Conservation (phyloP, 2,888 invertebrate species). For the Trissolcus japonicus region DNA sequence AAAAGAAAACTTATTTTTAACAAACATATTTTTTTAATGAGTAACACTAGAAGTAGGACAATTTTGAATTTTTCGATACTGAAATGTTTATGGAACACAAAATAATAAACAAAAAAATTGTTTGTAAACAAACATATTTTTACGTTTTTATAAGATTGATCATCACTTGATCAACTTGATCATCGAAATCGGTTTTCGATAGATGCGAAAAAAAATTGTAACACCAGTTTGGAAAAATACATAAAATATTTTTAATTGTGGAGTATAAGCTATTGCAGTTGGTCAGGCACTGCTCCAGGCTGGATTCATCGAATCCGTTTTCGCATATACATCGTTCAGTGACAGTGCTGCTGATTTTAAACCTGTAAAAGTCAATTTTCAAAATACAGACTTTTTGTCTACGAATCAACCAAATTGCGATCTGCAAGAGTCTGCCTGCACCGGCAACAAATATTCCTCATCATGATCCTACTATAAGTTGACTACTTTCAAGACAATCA, state of each 20-base stretch:
- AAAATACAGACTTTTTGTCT: conserved; percentile 72
- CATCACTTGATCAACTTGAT: too few species aligned
- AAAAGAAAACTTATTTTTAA: too few species aligned
- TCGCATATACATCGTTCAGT: conserved; percentile 74
- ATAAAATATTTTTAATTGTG: conserved; percentile 64
- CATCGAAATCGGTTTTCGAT: too few species aligned
- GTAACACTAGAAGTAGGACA: too few species aligned
- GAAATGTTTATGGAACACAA: too few species aligned
- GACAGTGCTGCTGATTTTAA: conserved; percentile 78
- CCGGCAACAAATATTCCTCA: conserved; percentile 80
- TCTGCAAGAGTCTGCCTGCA: conserved; percentile 82
- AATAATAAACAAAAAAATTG: too few species aligned
- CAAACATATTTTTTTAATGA: too few species aligned
- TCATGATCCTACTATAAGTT: conserved; percentile 76
- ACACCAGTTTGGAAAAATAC: background rate
- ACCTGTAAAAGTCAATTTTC: conserved; percentile 73
- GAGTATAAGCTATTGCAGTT: conserved; percentile 85
- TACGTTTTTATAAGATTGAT: too few species aligned
- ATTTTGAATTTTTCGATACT: too few species aligned
- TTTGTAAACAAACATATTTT: too few species aligned
- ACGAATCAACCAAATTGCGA: conserved; percentile 75
- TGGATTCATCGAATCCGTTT: conserved; percentile 83
- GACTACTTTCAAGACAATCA: background rate
- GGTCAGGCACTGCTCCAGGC: conserved; percentile 88
- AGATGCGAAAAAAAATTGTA: background rate